A percentile compares a stretch with the other conserved stretches of the same genome.
Evolutionary conservation across 37 sponge, comb jelly and placozoan species (phyloP).

Genomic region (Beroe forskalii): DNA sequence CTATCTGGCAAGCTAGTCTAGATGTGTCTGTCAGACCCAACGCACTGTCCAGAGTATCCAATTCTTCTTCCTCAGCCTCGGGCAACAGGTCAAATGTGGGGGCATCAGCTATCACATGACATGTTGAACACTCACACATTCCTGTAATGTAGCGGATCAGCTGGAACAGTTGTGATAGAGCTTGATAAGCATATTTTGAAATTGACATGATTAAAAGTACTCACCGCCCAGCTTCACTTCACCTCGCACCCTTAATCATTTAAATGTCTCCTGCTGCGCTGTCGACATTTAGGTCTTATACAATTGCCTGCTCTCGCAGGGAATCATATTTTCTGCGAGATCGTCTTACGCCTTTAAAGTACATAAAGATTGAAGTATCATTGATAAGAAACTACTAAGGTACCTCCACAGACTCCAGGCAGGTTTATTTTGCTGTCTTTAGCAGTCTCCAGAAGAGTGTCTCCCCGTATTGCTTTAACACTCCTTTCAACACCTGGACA

Average conservation of each 20-base stretch:
- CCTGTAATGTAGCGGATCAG: too few relatives aligned
- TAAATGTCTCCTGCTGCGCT: too few relatives aligned
- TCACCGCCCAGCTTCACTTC: too few relatives aligned
- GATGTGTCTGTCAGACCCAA: conserved; percentile 14
- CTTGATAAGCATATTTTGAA: too few relatives aligned
- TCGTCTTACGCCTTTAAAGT: too few relatives aligned
- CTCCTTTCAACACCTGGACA: conserved; percentile 36
- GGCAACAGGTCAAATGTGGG: conserved; percentile 1
- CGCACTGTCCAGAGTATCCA: conserved; percentile 9
- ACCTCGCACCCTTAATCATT: too few relatives aligned
- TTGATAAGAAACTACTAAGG: not conserved
- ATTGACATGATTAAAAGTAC: too few relatives aligned
- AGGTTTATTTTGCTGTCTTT: conserved; percentile 30
- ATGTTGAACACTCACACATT: conserved; percentile 66
- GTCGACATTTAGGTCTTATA: too few relatives aligned
- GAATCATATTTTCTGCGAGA: too few relatives aligned
- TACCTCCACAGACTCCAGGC: conserved; percentile 48
- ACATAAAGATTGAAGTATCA: too few relatives aligned
- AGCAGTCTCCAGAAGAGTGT: conserved; percentile 34
- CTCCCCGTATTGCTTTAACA: conserved; percentile 54
- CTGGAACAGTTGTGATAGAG: too few relatives aligned
- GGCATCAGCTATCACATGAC: conserved; percentile 60
- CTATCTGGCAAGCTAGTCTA: conserved; percentile 46
- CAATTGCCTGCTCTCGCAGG: too few relatives aligned
- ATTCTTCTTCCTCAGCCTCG: conserved; percentile 53